These are phyloP conservation scores for Metalampra italica DNA, from an alignment of 2,888 invertebrate genomes.

Conservation along the genomic window DNA sequence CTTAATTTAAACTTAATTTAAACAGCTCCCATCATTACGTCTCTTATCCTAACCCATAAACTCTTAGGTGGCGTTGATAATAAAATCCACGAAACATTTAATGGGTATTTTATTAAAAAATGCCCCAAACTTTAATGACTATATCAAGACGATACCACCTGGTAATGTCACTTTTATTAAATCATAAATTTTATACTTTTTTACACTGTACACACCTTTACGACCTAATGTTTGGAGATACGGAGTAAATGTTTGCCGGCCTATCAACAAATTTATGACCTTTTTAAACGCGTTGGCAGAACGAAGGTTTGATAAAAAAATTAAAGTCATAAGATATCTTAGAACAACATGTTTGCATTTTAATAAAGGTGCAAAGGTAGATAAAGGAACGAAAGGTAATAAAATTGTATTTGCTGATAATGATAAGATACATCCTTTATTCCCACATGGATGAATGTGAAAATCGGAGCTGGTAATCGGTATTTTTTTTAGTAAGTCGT, in stretches of 20 bases:
- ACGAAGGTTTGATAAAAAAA: conserved; percentile 26
- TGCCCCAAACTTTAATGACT: conserved; percentile 12
- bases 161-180: conserved; percentile 31
- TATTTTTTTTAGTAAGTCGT: too few relatives aligned
- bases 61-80: background rate
- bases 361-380: background rate
- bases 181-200: conserved; percentile 38
- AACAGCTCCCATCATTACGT: too few relatives aligned
- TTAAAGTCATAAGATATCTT: conserved; percentile 1
- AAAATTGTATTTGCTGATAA: background rate
- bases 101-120: conserved; percentile 9
- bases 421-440: too few relatives aligned
- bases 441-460: too few relatives aligned
- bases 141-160: conserved; percentile 6
- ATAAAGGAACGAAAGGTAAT: background rate
- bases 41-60: background rate
- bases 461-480: too few relatives aligned
- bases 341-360: background rate
- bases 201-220: conserved; percentile 30
- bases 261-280: conserved; percentile 44
- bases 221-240: conserved; percentile 31
- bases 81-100: background rate
- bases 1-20: too few relatives aligned
- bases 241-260: conserved; percentile 35
- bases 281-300: conserved; percentile 24